phyloP scores from a whole-genome alignment of 2,888 invertebrate genomes.

The Parapristionchus giblindavisi region DNA sequence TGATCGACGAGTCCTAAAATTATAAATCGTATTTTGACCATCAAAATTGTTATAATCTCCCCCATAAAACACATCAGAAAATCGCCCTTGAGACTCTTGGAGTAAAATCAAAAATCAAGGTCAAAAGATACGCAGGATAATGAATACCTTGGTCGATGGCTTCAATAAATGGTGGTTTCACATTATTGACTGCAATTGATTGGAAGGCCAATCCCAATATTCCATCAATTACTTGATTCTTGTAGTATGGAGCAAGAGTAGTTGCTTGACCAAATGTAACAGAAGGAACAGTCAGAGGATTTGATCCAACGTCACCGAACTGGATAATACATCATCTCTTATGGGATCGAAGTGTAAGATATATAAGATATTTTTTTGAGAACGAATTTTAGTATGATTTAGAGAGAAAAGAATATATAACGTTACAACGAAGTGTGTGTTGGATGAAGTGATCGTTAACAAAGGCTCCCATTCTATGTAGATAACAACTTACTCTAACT shows the following conservation, averaged over 20 bases:
- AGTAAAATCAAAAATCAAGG: too few relatives aligned
- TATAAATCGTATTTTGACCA: too few relatives aligned
- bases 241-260: conserved; percentile 53
- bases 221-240: conserved; percentile 54
- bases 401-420: too few relatives aligned
- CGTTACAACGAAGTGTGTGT: background rate
- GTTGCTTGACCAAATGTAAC: conserved; percentile 59
- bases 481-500: conserved; percentile 79
- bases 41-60: too few relatives aligned
- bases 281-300: conserved; percentile 48
- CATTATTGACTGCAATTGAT: background rate
- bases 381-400: too few relatives aligned
- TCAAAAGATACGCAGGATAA: too few relatives aligned
- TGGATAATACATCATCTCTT: too few relatives aligned
- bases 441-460: background rate
- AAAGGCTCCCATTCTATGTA: too few relatives aligned
- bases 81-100: too few relatives aligned
- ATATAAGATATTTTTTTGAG: too few relatives aligned
- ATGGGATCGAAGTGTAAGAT: too few relatives aligned
- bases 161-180: conserved; percentile 9
- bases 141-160: conserved; percentile 12
- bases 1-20: conserved; percentile 50
- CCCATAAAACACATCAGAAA: too few relatives aligned
- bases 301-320: conserved; percentile 50
- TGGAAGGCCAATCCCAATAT: conserved; percentile 56